These are phyloP conservation scores for Melieria picta DNA, from an alignment of 2,888 invertebrate genomes.

Conservation along the genomic window DNA sequence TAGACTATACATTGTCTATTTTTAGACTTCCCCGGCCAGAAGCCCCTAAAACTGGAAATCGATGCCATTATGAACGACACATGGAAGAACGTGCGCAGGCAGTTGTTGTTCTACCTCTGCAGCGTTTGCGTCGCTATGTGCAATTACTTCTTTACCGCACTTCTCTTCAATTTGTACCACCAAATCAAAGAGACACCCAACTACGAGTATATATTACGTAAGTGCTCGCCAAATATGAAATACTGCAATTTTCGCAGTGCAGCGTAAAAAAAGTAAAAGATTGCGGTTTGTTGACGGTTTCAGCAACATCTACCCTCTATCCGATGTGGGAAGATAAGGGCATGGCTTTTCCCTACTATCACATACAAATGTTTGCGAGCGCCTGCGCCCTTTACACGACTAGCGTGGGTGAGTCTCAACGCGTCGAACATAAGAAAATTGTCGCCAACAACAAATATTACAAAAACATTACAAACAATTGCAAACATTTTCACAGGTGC, in stretches of 20 bases:
- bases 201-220: conserved; percentile 49
- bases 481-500: conserved; percentile 45
- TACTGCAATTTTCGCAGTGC: not conserved
- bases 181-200: conserved; percentile 40
- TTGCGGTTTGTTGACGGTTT: conserved; percentile 12
- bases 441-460: not conserved
- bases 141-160: conserved; percentile 50
- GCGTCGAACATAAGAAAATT: too few relatives aligned
- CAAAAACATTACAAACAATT: not conserved
- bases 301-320: conserved; percentile 53
- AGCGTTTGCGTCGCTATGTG: conserved; percentile 42
- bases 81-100: conserved; percentile 51
- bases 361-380: conserved; percentile 49
- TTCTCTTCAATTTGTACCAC: conserved; percentile 49
- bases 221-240: conserved; percentile 34
- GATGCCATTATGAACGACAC: conserved; percentile 46
- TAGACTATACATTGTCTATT: not conserved
- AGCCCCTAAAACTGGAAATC: conserved; percentile 46
- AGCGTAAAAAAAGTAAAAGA: not conserved
- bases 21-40: conserved; percentile 48
- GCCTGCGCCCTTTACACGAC: conserved; percentile 40
- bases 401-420: conserved; percentile 48
- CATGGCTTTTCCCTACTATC: conserved; percentile 54
- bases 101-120: conserved; percentile 51
- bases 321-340: conserved; percentile 55